A percentile compares a stretch with the other conserved stretches of the same genome.
These are phyloP conservation scores for Ornithoptera alexandrae DNA, from an alignment of 2,888 invertebrate species.

Conservation along the genomic window DNA sequence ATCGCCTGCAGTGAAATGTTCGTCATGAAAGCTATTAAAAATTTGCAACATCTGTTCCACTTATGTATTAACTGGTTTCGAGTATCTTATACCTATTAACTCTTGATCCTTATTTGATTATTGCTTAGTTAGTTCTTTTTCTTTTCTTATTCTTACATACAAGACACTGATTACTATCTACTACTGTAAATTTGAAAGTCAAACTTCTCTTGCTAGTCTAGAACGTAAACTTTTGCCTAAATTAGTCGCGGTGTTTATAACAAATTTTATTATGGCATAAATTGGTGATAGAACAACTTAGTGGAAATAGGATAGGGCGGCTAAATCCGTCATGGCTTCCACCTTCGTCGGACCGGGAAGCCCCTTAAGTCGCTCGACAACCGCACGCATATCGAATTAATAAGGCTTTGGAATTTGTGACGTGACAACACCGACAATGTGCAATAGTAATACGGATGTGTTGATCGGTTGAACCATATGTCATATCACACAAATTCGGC, in stretches of 20 bases:
- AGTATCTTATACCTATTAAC: too few species aligned
- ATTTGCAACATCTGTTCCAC: too few species aligned
- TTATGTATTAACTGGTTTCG: too few species aligned
- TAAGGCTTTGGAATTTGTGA: constrained; percentile 39
- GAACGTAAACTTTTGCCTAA: neutral
- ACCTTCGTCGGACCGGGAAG: constrained; percentile 52
- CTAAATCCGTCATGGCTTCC: constrained; percentile 54
- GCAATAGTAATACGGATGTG: constrained; percentile 22
- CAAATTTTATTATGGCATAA: constrained; percentile 21
- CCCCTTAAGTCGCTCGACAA: constrained; percentile 51
- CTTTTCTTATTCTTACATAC: too few species aligned
- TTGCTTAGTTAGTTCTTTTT: too few species aligned
- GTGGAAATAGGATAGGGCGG: constrained; percentile 53
- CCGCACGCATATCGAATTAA: constrained; percentile 57
- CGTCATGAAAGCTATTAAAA: too few species aligned
- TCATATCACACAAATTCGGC: too few species aligned
- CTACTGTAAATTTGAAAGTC: neutral
- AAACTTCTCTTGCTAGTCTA: neutral
- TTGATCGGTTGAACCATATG: neutral
- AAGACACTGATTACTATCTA: too few species aligned
- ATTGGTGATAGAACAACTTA: constrained; percentile 32
- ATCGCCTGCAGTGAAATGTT: too few species aligned
- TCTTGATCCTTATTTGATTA: too few species aligned
- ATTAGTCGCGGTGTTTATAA: neutral
- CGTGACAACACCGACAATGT: constrained; percentile 28